Percentiles rank a stretch among this genome's conserved stretches.
phyloP scores from a whole-genome alignment of 2,113 vertebrate genomes.

The Aix galericulata region DNA sequence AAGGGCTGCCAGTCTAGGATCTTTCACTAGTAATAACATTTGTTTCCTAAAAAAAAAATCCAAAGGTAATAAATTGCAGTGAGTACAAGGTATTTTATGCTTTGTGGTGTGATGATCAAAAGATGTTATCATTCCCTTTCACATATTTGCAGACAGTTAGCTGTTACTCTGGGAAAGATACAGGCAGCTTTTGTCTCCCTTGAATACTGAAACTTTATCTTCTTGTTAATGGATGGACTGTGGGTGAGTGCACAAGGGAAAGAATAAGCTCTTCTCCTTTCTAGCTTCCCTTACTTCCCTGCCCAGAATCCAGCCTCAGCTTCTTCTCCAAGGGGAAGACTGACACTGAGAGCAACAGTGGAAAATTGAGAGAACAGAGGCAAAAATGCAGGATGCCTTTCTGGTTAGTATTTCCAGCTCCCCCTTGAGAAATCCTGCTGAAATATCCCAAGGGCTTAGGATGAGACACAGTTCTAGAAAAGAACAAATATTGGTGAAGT shows the following conservation, averaged over 20 bases:
- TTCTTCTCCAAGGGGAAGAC: background rate
- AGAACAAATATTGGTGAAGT: background rate
- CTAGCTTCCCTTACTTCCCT: background rate
- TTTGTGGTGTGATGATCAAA: conserved; percentile 63
- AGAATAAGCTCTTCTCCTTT: background rate
- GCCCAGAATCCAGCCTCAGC: background rate
- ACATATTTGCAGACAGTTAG: conserved; percentile 26
- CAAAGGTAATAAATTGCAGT: conserved; percentile 39
- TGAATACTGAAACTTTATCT: background rate
- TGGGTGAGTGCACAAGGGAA: background rate
- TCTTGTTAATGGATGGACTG: background rate
- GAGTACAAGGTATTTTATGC: conserved; percentile 18
- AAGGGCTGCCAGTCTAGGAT: conserved; percentile 4
- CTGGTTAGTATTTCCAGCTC: background rate
- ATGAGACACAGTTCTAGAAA: background rate
- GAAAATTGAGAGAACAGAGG: background rate
- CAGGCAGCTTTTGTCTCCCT: background rate
- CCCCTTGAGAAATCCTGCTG: background rate
- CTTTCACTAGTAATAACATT: conserved; percentile 26
- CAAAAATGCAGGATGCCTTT: background rate
- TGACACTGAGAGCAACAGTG: background rate
- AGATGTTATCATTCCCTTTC: conserved; percentile 15
- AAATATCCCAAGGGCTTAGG: background rate
- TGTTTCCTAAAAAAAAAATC: conserved; percentile 22
- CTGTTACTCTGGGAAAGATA: background rate